phyloP scores from a whole-genome alignment of 2,797 vertebrate genomes.

The Neomorphus geoffroyi region DNA sequence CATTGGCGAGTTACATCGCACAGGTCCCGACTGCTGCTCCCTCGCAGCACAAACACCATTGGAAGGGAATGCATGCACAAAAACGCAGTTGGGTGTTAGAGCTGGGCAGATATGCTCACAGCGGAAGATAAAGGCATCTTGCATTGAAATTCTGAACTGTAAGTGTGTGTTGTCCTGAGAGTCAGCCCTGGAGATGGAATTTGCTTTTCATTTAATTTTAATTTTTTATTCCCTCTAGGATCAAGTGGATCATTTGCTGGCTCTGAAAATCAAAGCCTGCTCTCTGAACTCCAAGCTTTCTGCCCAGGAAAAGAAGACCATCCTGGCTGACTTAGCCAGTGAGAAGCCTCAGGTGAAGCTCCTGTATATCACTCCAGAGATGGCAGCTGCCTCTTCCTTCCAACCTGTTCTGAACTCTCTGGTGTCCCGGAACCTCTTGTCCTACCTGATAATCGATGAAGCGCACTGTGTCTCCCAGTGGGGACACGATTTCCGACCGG shows the following conservation, averaged over 20 bases:
- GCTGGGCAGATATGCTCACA: neutral
- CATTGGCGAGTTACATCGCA: neutral
- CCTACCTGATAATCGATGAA: conserved; percentile 93
- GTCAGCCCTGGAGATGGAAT: neutral
- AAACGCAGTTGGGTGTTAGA: neutral
- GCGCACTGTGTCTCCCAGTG: conserved; percentile 98
- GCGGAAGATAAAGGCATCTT: neutral
- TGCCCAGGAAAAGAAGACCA: conserved; percentile 80
- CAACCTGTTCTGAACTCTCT: conserved; percentile 86
- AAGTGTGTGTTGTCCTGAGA: neutral
- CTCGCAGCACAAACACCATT: neutral
- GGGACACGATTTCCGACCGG: conserved; percentile 96
- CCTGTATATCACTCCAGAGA: conserved; percentile 96
- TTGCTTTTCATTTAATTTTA: neutral
- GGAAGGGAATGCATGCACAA: neutral
- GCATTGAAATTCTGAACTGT: neutral
- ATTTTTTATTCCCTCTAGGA: conserved; percentile 73
- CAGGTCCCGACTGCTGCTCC: neutral
- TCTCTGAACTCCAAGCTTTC: conserved; percentile 94
- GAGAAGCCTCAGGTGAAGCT: conserved; percentile 88
- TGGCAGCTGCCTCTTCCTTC: conserved; percentile 92
- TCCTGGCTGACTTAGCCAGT: conserved; percentile 85
- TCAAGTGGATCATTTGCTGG: conserved; percentile 89
- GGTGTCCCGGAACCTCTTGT: conserved; percentile 83
- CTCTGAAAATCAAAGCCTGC: conserved; percentile 86